Conservation (phyloP, 1,140 invertebrate genomes). For the Bursaphelenchus mucronatus region DNA sequence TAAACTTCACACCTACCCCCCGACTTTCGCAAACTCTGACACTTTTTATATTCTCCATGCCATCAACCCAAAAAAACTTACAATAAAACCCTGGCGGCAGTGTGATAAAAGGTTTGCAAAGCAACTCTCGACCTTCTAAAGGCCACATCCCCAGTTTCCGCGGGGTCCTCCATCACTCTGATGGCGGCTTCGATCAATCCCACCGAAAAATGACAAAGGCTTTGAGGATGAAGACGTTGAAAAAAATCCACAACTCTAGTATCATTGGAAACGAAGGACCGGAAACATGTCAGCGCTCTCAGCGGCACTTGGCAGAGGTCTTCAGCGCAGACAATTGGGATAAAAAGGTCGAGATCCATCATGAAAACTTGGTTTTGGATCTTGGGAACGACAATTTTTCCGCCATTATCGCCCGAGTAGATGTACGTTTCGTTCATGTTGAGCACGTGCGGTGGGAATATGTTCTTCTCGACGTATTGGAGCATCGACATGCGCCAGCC, state of each 20-base stretch:
- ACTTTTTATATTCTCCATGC: neutral
- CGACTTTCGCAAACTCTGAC: too few species aligned
- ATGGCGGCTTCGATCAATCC: conserved; percentile 10
- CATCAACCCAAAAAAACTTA: conserved; percentile 6
- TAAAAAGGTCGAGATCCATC: conserved; percentile 13
- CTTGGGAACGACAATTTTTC: neutral
- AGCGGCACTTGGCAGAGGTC: conserved; percentile 13
- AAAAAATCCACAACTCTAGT: conserved; percentile 6
- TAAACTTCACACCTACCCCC: too few species aligned
- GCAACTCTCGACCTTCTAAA: conserved; percentile 13
- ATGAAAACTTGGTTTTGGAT: neutral
- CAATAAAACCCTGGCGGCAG: conserved; percentile 5
- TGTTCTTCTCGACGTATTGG: neutral
- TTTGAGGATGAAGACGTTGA: conserved; percentile 9
- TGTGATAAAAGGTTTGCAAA: conserved; percentile 15
- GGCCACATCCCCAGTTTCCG: neutral
- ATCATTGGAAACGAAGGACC: conserved; percentile 12
- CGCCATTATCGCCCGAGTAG: conserved; percentile 13
- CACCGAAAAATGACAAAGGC: conserved; percentile 16
- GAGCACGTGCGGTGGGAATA: conserved; percentile 11
- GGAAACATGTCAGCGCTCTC: conserved; percentile 10
- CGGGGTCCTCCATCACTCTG: conserved; percentile 7
- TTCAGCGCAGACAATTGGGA: conserved; percentile 8
- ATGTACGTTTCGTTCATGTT: conserved; percentile 17
- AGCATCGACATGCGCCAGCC: conserved; percentile 13